A percentile compares a stretch with the other conserved stretches of the same genome.
These are phyloP conservation scores for Melanostoma scalare DNA, from an alignment of 2,888 invertebrate genomes.

Conservation along the genomic window DNA sequence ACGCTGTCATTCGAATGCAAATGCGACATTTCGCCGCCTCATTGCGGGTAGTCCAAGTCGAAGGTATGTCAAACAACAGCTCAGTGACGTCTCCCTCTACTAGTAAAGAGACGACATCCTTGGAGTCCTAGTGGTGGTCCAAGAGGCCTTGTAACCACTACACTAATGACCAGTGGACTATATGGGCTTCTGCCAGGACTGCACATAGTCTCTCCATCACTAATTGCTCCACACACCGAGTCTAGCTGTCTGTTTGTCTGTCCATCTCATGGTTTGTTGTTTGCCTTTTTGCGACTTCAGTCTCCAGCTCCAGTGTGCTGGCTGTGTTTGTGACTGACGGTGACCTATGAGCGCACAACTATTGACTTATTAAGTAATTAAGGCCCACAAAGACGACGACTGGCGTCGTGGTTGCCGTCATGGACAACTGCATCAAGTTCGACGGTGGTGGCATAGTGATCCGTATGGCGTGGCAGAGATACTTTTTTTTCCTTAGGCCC, in stretches of 20 bases:
- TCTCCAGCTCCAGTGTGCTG: neutral
- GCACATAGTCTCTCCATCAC: slow-evolving; percentile 30
- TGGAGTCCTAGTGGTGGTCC: slow-evolving; percentile 43
- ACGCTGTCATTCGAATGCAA: slow-evolving; percentile 60
- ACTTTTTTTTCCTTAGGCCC: slow-evolving; percentile 37
- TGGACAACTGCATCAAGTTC: slow-evolving; percentile 59
- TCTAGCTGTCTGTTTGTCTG: slow-evolving; percentile 53
- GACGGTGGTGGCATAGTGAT: neutral
- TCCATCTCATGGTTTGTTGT: slow-evolving; percentile 49
- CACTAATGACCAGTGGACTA: slow-evolving; percentile 62
- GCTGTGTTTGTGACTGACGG: slow-evolving; percentile 56
- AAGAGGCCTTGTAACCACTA: slow-evolving; percentile 43
- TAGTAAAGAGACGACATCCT: slow-evolving; percentile 42
- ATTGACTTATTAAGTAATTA: slow-evolving; percentile 72
- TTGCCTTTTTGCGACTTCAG: too few species aligned
- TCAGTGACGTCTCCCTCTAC: slow-evolving; percentile 35
- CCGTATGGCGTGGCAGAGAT: slow-evolving; percentile 28
- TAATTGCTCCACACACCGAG: slow-evolving; percentile 61
- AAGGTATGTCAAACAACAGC: slow-evolving; percentile 30
- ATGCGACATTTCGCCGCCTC: slow-evolving; percentile 44
- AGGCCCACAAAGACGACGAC: slow-evolving; percentile 59
- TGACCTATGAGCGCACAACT: slow-evolving; percentile 70
- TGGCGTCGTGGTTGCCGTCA: slow-evolving; percentile 49
- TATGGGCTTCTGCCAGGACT: slow-evolving; percentile 39
- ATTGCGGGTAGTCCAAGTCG: slow-evolving; percentile 5